Percentiles rank a stretch among this genome's conserved stretches.
Evolutionary conservation across 2,888 invertebrate genomes (phyloP).

Genomic region (Cerastis rubricosa): DNA sequence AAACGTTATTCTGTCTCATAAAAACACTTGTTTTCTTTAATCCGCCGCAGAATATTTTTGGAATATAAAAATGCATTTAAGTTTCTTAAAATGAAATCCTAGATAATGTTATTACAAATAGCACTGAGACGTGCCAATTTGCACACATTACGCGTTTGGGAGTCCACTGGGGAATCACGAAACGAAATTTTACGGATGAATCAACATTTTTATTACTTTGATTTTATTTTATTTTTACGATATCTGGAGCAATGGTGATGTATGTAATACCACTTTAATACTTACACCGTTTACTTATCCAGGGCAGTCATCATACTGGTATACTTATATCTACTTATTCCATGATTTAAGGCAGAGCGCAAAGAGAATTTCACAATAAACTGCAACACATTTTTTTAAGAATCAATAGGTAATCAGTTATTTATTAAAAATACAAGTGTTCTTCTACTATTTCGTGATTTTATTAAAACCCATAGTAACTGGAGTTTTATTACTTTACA

Average conservation of each 20-base stretch:
- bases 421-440: not conserved
- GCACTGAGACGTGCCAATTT: constrained; percentile 65
- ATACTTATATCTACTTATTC: not conserved
- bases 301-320: not conserved
- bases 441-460: not conserved
- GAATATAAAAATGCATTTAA: constrained; percentile 60
- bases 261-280: not conserved
- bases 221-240: constrained; percentile 2
- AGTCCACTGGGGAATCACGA: constrained; percentile 32
- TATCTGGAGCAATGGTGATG: constrained; percentile 1
- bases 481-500: too few species aligned
- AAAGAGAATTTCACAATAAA: not conserved
- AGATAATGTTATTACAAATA: constrained; percentile 57
- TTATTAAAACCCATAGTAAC: not conserved
- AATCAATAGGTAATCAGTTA: too few species aligned
- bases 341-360: not conserved
- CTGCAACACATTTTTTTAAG: not conserved
- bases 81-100: constrained; percentile 61
- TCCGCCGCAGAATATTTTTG: constrained; percentile 48
- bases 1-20: constrained; percentile 28
- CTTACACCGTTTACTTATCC: not conserved
- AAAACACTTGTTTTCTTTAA: constrained; percentile 60
- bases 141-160: constrained; percentile 69
- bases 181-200: constrained; percentile 40
- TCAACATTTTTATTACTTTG: constrained; percentile 42